Base-by-base conservation (phyloP, 2,888 invertebrate genomes). In the Arrhopalites spinosus region DNA sequence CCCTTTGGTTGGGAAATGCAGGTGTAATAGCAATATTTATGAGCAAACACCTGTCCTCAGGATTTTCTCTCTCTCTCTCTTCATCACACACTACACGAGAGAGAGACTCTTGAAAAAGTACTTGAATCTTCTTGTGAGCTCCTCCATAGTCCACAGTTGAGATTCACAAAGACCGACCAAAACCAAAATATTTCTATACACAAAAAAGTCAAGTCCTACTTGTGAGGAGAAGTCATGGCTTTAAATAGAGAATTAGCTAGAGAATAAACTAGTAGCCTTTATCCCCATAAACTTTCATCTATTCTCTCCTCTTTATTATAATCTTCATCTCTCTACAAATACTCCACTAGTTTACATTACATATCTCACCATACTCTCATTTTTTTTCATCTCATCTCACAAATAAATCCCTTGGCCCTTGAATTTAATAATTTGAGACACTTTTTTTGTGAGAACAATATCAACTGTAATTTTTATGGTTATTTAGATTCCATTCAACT, bases 1-100 rank as follows among this genome's bases (percentile, higher is more conserved):
- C 20, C 61, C 59, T 43, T 43, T 71, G 71, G 71, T 71, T 71
- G 45, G 71, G 30, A 56, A 61, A 56, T 76, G 76, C 76, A 76
- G 79, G 78, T 81, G 81, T 81, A 82, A 81, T 81, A 80, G 80
- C 76, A 78, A 80, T 80, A 81, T 81, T 82, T 81, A 81, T 80
- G 81, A 79, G 78, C 76, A 80, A 80, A 82, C 82, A 82, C 82
- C 82, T 82, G 82, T 82, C 80, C 77, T 78, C 75, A 72, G 72
- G 30, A 69, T 69, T 53, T 69, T 73, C 64, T 64, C 25, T 73
- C 50, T 63, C 72, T n/a, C 29, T 8, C 30, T 13, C 25, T 64
- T 3, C 30, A 23, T 13, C 50, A 47, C 30, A 17, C 53, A 53
- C 53, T 15, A 56, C 56, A 20, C 68, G 8, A 25, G 15, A 47